A percentile compares a stretch with the other conserved stretches of the same genome.
These are phyloP conservation scores for Pipistrellus nathusii DNA, from an alignment of 2,797 vertebrate species.

Conservation along the genomic window DNA sequence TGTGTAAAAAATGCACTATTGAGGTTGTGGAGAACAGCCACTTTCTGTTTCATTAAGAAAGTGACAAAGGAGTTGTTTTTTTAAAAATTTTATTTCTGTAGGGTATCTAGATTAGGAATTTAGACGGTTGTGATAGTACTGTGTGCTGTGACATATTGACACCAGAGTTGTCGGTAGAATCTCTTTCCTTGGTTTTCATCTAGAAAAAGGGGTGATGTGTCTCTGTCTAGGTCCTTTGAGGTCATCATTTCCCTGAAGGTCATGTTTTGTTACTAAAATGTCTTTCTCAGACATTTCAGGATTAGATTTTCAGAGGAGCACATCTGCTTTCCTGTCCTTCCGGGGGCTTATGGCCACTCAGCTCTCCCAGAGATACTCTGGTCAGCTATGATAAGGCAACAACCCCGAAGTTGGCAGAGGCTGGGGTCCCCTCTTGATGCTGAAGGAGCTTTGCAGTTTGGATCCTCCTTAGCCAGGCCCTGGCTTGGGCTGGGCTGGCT, in stretches of 20 bases:
- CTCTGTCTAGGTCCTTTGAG: neutral
- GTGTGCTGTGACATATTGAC: neutral
- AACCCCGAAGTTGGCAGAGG: neutral
- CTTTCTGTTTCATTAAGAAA: neutral
- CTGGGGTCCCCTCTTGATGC: neutral
- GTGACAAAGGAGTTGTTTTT: neutral
- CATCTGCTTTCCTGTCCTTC: neutral
- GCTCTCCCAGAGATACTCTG: neutral
- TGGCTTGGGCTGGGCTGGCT: neutral
- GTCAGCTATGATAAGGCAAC: neutral
- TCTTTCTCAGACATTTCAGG: neutral
- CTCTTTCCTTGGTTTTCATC: constrained; percentile 26
- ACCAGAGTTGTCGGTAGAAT: neutral
- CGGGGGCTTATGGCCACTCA: neutral
- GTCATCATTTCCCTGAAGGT: neutral
- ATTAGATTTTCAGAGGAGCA: neutral
- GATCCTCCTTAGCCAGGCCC: neutral
- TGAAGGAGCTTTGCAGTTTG: neutral
- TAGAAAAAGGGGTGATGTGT: neutral
- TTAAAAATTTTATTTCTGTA: neutral
- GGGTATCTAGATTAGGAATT: neutral
- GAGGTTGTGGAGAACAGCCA: neutral
- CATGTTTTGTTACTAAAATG: neutral
- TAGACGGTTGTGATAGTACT: neutral
- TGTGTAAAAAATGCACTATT: neutral